Evolutionary conservation across 2,797 vertebrate species (phyloP).

Genomic region (Sternotherus odoratus): DNA sequence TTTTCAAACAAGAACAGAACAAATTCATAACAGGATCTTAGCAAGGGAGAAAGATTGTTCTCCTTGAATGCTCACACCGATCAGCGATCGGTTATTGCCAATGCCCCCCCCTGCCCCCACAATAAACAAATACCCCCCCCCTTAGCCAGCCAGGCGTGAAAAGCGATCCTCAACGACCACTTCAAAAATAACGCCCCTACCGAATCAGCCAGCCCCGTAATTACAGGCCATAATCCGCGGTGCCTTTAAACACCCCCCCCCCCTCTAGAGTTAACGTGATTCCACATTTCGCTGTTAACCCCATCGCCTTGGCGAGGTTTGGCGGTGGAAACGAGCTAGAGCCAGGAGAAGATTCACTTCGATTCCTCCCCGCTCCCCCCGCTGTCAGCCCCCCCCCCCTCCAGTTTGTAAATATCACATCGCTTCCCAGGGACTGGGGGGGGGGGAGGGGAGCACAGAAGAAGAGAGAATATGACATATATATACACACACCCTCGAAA

Average conservation of each 20-base stretch:
- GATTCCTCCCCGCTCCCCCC: background rate
- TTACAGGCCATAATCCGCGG: slow-evolving; percentile 34
- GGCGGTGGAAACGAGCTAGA: background rate
- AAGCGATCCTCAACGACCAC: slow-evolving; percentile 66
- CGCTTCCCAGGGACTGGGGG: background rate
- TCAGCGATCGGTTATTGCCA: slow-evolving; percentile 43
- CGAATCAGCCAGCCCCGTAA: slow-evolving; percentile 32
- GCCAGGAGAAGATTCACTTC: background rate
- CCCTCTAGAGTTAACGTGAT: background rate
- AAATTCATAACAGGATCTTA: background rate
- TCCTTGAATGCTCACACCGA: background rate
- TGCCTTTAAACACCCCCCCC: background rate
- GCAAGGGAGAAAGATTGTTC: background rate
- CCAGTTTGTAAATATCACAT: background rate
- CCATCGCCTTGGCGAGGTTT: background rate
- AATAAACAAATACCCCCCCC: slow-evolving; percentile 61
- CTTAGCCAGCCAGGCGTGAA: slow-evolving; percentile 60
- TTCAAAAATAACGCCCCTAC: slow-evolving; percentile 64
- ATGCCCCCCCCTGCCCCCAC: slow-evolving; percentile 43
- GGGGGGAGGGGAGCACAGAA: no score
- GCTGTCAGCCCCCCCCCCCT: background rate
- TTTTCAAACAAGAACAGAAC: background rate
- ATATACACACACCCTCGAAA: no score
- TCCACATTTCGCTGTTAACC: background rate
- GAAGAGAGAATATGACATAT: no score